A percentile compares a stretch with the other conserved stretches of the same genome.
Conservation (phyloP, 2,888 invertebrate species). For the Dorcus parallelipipedus region DNA sequence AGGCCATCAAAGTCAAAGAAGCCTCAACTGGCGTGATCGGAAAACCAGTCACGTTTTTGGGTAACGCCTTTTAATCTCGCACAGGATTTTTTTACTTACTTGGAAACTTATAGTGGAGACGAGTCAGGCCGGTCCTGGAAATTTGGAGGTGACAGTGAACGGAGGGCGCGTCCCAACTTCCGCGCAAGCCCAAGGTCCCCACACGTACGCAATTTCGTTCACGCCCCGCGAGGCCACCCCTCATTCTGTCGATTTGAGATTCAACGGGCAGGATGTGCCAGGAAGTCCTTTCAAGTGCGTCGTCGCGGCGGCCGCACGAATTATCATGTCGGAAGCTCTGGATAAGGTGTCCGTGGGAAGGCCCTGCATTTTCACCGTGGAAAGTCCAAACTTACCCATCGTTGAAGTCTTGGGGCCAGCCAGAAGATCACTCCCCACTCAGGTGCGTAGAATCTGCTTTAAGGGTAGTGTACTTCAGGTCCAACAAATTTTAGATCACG, state of each 20-base stretch:
- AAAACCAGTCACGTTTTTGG: conserved; percentile 86
- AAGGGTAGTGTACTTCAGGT: background rate
- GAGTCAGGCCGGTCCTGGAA: conserved; percentile 96
- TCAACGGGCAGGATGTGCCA: conserved; percentile 94
- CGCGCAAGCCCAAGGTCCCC: conserved; percentile 94
- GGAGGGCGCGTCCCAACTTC: conserved; percentile 96
- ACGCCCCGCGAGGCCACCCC: conserved; percentile 87
- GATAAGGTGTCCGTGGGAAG: conserved; percentile 88
- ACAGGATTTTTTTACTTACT: background rate
- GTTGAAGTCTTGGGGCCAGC: conserved; percentile 79
- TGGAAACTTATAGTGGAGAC: conserved; percentile 75
- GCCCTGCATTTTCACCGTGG: conserved; percentile 80
- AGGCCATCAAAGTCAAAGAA: conserved; percentile 91
- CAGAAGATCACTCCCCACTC: conserved; percentile 67
- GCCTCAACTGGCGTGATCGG: conserved; percentile 84
- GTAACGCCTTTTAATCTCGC: conserved; percentile 46
- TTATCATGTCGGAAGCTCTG: conserved; percentile 78
- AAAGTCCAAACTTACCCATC: conserved; percentile 77
- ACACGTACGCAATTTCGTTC: conserved; percentile 95
- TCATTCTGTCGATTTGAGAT: conserved; percentile 91
- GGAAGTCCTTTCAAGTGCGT: conserved; percentile 82
- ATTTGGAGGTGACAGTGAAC: conserved; percentile 97
- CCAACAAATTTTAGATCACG: conserved; percentile 34
- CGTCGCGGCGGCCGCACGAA: conserved; percentile 78
- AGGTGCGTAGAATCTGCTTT: conserved; percentile 38